phyloP scores from a whole-genome alignment of 2,113 vertebrate genomes.

The Epinephelus moara region DNA sequence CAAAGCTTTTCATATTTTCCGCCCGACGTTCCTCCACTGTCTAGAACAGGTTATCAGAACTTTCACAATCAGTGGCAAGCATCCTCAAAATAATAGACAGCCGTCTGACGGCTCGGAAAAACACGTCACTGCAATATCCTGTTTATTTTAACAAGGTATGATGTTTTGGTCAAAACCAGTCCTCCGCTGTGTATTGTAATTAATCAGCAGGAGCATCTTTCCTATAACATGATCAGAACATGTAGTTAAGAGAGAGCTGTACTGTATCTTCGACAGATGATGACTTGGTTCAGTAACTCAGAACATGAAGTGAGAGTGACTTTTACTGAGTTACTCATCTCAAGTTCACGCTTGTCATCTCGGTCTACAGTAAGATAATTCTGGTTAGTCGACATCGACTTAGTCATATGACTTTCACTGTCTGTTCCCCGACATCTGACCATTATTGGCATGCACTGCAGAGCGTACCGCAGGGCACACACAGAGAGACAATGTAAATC shows the following conservation, averaged over 20 bases:
- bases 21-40: constrained; percentile 52
- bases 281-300: constrained; percentile 31
- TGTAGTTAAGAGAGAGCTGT: background rate
- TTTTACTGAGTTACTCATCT: constrained; percentile 80
- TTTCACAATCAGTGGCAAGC: constrained; percentile 71
- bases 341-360: constrained; percentile 79
- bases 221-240: constrained; percentile 47
- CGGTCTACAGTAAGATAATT: constrained; percentile 66
- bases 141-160: constrained; percentile 72
- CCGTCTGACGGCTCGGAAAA: constrained; percentile 78
- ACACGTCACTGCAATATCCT: constrained; percentile 80
- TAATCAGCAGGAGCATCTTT: constrained; percentile 65
- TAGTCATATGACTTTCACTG: constrained; percentile 82
- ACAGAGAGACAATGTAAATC: background rate
- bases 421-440: constrained; percentile 25
- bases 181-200: constrained; percentile 38
- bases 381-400: constrained; percentile 59
- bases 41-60: constrained; percentile 69
- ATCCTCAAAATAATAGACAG: constrained; percentile 71
- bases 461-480: constrained; percentile 4
- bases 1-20: constrained; percentile 79
- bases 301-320: constrained; percentile 72
- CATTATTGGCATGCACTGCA: constrained; percentile 20
- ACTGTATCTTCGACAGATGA: constrained; percentile 3
- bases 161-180: constrained; percentile 62